Evolutionary conservation across 2,888 invertebrate genomes (phyloP), one percentile per base, ranked within the genome.

Genomic region (Itoplectis maculator): DNA sequence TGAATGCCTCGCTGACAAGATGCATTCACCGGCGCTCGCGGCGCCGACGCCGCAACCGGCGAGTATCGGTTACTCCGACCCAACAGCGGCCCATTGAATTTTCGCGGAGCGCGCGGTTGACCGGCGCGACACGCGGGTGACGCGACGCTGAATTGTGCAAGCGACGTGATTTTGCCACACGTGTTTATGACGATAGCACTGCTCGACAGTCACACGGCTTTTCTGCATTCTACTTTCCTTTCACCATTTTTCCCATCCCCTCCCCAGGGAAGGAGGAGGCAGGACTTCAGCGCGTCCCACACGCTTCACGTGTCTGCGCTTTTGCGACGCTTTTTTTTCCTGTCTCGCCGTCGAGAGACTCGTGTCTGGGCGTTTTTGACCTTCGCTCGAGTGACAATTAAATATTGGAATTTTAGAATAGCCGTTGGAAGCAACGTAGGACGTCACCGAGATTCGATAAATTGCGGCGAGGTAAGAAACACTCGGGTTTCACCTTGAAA

Each of bases 1-100:
- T 80, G 83, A 77, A 77, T 69, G 51, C 77, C 69, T 69, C 77
- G 61, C 80, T 77, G 80, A 77, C 77, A 79, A 72, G 68, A n/a
- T 35, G 73, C 68, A 83, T 83, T 83, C 83, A 83, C 56, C n/a
- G n/a, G 29, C 3, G 29, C 29, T 5, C 29, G 29, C 29, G 29
- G 29, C 2, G 56, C 20, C 42, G 20, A 42, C 54, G 15, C 40
- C n/a, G 18, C 54, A 49, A 66, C 66, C 42, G 72, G 72, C 54
- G 45, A 51, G 77, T 83, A 83, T 80, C 80, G 83, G 80, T 63
- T 49, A 66, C 73, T 68, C 42, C 9, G n/a, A n/a, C n/a, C 5
- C 18, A 40, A 9, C 40, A 9, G 54, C n/a, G 69, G 73, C 42
- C 80, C 73, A 80, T 83, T 79, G 82, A 79, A 82, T 78, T 75